A percentile compares a stretch with the other conserved stretches of the same genome.
These are phyloP conservation scores for Leptopterna dolabrata DNA, from an alignment of 2,888 invertebrate genomes.

Conservation along the genomic window DNA sequence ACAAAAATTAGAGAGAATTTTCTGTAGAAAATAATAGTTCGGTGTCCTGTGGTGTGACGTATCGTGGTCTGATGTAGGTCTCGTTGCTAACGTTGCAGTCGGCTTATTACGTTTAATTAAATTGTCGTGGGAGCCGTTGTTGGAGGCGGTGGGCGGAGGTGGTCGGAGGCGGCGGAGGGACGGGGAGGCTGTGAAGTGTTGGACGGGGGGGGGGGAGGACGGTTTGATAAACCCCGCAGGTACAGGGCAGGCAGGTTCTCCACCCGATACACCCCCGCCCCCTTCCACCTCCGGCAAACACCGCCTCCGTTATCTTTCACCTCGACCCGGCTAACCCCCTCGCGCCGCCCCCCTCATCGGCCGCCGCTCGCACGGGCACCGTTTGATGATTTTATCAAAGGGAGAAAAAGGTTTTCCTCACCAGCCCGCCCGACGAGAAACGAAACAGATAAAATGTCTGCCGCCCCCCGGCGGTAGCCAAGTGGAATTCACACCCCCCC, in stretches of 20 bases:
- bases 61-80: not conserved
- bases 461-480: not conserved
- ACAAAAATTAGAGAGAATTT: too few species aligned
- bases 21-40: too few species aligned
- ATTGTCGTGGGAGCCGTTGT: conserved; percentile 3
- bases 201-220: not conserved
- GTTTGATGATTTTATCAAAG: conserved; percentile 50
- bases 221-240: conserved; percentile 24
- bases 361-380: not conserved
- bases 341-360: not conserved
- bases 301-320: conserved; percentile 43
- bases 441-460: conserved; percentile 39
- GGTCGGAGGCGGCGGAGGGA: not conserved
- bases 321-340: conserved; percentile 10
- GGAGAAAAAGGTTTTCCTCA: conserved; percentile 35
- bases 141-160: not conserved
- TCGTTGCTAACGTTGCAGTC: not conserved
- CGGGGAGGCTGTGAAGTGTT: not conserved
- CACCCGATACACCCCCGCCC: not conserved
- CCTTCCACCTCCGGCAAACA: not conserved
- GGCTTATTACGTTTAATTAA: conserved; percentile 41
- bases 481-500: conserved; percentile 17
- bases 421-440: conserved; percentile 43
- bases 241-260: not conserved
- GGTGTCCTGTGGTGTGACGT: not conserved